These are phyloP conservation scores for Microtus ochrogaster DNA, from an alignment of 2,113 vertebrate species.

Conservation along the genomic window DNA sequence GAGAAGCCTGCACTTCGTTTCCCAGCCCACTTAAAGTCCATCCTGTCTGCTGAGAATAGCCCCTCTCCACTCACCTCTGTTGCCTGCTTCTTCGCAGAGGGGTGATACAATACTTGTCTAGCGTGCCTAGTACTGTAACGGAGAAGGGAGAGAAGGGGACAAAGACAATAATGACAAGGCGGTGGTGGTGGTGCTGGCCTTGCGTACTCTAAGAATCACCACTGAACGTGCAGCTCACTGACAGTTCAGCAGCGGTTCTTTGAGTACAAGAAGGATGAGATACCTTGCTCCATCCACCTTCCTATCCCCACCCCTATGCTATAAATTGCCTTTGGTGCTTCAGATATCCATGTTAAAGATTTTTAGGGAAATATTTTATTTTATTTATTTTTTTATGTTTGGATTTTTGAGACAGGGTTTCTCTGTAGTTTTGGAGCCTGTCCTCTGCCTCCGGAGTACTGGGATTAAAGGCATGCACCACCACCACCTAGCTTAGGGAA, in stretches of 20 bases:
- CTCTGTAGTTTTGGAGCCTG: no score
- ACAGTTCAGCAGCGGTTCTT: background rate
- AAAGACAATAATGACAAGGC: rapidly evolving
- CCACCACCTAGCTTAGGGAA: no score
- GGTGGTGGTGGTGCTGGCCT: background rate
- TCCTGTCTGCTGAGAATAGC: background rate
- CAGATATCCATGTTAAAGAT: background rate
- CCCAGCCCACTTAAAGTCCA: constrained; percentile 22
- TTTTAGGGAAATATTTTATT: constrained; percentile 17
- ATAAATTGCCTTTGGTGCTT: background rate
- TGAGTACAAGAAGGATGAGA: background rate
- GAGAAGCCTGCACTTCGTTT: background rate
- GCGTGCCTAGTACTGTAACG: background rate
- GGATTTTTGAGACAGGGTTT: no score
- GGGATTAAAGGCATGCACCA: no score
- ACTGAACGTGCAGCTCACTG: background rate
- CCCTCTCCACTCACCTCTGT: background rate
- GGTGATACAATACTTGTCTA: background rate
- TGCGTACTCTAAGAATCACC: background rate
- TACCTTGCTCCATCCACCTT: background rate
- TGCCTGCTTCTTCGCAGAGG: background rate
- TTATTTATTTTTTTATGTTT: no score
- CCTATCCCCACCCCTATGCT: background rate
- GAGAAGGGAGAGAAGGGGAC: background rate
- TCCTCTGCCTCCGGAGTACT: no score